These are phyloP conservation scores for Calidris pugnax DNA, from an alignment of 2,113 vertebrate species.

Conservation along the genomic window DNA sequence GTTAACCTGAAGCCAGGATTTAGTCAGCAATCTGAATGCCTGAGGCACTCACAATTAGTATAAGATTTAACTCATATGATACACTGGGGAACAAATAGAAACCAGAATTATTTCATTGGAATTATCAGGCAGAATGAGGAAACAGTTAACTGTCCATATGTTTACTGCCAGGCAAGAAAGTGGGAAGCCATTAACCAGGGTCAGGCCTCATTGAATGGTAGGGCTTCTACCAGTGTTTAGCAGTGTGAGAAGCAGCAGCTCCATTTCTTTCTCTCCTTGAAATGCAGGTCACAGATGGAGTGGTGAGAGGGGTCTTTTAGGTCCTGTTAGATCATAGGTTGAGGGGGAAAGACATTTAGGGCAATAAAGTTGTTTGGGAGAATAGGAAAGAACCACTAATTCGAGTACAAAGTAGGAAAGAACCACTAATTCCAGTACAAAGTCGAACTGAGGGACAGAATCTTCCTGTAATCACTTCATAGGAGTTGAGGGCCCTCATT, in stretches of 20 bases:
- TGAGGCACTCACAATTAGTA: neutral
- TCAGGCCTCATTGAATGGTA: neutral
- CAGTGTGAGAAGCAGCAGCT: neutral
- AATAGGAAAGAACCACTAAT: neutral
- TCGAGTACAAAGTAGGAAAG: neutral
- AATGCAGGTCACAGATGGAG: fast-evolving
- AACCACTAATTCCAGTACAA: neutral
- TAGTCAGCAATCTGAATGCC: neutral
- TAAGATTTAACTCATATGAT: neutral
- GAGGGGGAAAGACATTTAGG: fast-evolving
- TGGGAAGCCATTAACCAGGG: neutral
- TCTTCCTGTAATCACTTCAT: neutral
- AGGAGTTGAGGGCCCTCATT: neutral
- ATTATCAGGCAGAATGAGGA: neutral
- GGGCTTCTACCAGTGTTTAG: neutral
- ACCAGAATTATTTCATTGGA: neutral
- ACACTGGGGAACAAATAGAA: neutral
- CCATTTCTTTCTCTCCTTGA: neutral
- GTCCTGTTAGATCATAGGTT: neutral
- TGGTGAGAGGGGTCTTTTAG: neutral
- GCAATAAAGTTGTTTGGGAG: neutral
- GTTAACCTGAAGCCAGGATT: neutral
- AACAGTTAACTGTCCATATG: neutral
- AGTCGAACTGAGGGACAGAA: neutral
- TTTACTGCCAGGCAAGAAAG: neutral